phyloP scores from a whole-genome alignment of 2,888 invertebrate species.

The Mongoloraphidia duomilia region DNA sequence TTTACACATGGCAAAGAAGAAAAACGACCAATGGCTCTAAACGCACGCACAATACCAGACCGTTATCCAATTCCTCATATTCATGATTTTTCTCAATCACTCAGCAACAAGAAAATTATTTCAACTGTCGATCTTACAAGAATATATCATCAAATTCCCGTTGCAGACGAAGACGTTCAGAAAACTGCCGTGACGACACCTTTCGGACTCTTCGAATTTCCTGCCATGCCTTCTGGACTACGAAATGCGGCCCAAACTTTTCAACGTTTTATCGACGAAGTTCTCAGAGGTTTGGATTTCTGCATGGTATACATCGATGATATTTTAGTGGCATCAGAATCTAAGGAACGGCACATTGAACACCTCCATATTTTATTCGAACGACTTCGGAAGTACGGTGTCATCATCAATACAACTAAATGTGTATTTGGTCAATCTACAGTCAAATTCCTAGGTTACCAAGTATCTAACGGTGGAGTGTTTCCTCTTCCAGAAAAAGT shows the following conservation, averaged over 20 bases:
- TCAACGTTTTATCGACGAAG: slow-evolving; percentile 19
- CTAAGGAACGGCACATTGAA: slow-evolving; percentile 9
- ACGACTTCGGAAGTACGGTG: slow-evolving; percentile 12
- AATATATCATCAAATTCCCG: slow-evolving; percentile 26
- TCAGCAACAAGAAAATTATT: slow-evolving; percentile 18
- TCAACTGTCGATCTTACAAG: slow-evolving; percentile 21
- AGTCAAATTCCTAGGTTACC: slow-evolving; percentile 19
- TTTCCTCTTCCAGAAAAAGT: slow-evolving; percentile 21
- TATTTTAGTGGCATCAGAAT: slow-evolving; percentile 15
- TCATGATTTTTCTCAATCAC: slow-evolving; percentile 20
- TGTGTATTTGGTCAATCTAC: slow-evolving; percentile 17
- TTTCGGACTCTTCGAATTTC: slow-evolving; percentile 22
- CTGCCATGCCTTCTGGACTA: slow-evolving; percentile 19
- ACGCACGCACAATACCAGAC: slow-evolving; percentile 29
- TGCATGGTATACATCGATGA: slow-evolving; percentile 19
- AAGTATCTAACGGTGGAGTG: slow-evolving; percentile 16
- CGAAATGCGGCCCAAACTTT: slow-evolving; percentile 22
- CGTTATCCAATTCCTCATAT: slow-evolving; percentile 26
- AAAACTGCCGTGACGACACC: slow-evolving; percentile 24
- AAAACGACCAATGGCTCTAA: slow-evolving; percentile 21
- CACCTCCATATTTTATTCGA: slow-evolving; percentile 14
- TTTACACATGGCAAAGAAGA: slow-evolving; percentile 23
- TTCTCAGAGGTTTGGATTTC: slow-evolving; percentile 15
- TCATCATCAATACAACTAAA: slow-evolving; percentile 14
- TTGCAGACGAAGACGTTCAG: slow-evolving; percentile 18